phyloP scores from a whole-genome alignment of 2,888 invertebrate genomes.

The Rhamnusium bicolor region DNA sequence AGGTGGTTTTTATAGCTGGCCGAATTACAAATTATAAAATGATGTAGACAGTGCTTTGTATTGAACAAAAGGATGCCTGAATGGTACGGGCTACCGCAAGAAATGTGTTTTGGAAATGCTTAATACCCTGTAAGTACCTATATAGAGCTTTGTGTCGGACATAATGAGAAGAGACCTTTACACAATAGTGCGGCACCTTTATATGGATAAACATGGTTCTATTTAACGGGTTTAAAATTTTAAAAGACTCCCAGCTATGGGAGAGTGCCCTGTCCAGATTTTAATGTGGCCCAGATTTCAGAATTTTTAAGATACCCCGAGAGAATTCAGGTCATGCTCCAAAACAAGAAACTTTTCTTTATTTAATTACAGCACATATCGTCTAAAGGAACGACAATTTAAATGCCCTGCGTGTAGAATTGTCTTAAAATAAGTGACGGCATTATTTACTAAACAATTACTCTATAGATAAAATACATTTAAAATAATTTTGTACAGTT shows the following conservation, averaged over 20 bases:
- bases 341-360: too few relatives aligned
- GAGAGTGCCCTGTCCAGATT: neutral
- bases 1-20: conserved; percentile 20
- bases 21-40: conserved; percentile 6
- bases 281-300: neutral
- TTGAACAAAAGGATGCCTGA: conserved; percentile 47
- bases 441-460: too few relatives aligned
- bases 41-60: conserved; percentile 21
- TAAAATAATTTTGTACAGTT: too few relatives aligned
- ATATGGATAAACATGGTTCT: conserved; percentile 57
- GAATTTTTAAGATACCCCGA: neutral
- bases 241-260: conserved; percentile 19
- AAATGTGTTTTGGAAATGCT: conserved; percentile 58
- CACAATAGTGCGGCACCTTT: conserved; percentile 62
- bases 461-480: too few relatives aligned
- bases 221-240: conserved; percentile 59
- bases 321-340: too few relatives aligned
- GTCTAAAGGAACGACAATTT: too few relatives aligned
- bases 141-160: conserved; percentile 56
- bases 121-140: conserved; percentile 63
- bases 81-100: conserved; percentile 54
- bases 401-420: too few relatives aligned
- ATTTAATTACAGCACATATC: too few relatives aligned
- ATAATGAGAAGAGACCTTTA: conserved; percentile 61
- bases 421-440: too few relatives aligned